Evolutionary conservation across 1,140 invertebrate species (phyloP).

Genomic region (Macrotrachela quadricornifera): DNA sequence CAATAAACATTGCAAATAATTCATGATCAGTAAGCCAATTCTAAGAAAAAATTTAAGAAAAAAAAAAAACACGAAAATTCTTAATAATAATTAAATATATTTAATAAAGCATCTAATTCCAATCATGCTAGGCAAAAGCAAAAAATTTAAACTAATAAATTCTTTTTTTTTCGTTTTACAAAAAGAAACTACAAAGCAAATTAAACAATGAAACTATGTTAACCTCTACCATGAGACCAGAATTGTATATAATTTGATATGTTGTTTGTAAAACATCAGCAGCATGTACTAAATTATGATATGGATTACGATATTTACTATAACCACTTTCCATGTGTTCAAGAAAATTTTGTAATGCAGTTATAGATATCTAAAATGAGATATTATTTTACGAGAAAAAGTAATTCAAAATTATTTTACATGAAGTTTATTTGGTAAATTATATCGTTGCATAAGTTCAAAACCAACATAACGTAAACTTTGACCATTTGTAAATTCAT

Average conservation of each 20-base stretch:
- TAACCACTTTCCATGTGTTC: slow-evolving; percentile 32
- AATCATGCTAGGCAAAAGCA: too few relatives aligned
- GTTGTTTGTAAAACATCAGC: slow-evolving; percentile 83
- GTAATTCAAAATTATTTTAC: too few relatives aligned
- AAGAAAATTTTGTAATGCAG: slow-evolving; percentile 33
- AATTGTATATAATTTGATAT: slow-evolving; percentile 73
- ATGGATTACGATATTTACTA: slow-evolving; percentile 56
- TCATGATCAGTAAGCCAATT: slow-evolving; percentile 81
- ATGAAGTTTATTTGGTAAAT: slow-evolving; percentile 85
- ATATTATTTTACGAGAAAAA: too few relatives aligned
- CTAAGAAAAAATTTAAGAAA: slow-evolving; percentile 32
- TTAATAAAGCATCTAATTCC: neutral
- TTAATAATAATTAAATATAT: neutral
- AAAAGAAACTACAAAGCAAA: too few relatives aligned
- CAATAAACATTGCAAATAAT: slow-evolving; percentile 74
- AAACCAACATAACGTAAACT: slow-evolving; percentile 76
- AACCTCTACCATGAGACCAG: slow-evolving; percentile 53
- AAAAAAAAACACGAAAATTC: neutral
- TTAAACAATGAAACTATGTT: too few relatives aligned
- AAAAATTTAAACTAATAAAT: too few relatives aligned
- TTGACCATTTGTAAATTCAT: slow-evolving; percentile 55
- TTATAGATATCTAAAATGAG: slow-evolving; percentile 33
- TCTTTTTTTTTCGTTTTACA: too few relatives aligned
- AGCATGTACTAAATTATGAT: slow-evolving; percentile 83
- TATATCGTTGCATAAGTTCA: slow-evolving; percentile 79